Conservation (phyloP, 2,113 vertebrate species). For the Gallinago paraguaiae region DNA sequence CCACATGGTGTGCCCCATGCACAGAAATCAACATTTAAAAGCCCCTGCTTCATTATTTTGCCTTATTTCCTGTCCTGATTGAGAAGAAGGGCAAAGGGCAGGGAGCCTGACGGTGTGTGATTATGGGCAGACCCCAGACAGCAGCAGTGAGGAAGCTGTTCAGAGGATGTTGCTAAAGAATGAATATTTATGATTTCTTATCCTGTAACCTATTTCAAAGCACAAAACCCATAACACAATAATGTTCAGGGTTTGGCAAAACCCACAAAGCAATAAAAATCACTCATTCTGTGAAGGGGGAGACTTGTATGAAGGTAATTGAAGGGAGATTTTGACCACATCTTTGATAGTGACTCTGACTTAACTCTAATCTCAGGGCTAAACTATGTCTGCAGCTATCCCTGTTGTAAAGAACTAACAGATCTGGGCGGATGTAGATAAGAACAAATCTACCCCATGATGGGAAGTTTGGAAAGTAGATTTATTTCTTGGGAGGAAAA, state of each 20-base stretch:
- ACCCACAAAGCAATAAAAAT: slow-evolving; percentile 45
- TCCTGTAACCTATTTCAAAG: slow-evolving; percentile 41
- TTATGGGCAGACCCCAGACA: background rate
- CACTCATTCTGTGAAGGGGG: slow-evolving; percentile 1
- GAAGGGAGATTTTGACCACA: slow-evolving; percentile 9
- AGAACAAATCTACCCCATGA: background rate
- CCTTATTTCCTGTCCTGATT: background rate
- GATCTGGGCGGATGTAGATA: slow-evolving; percentile 21
- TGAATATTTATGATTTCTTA: slow-evolving; percentile 57
- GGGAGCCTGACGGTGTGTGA: background rate
- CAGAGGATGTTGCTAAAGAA: background rate
- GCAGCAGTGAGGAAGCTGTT: background rate
- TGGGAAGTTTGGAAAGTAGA: background rate
- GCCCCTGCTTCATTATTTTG: slow-evolving; percentile 21
- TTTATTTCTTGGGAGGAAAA: background rate
- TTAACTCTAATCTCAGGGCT: slow-evolving; percentile 36
- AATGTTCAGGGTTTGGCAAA: slow-evolving; percentile 20
- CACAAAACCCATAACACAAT: slow-evolving; percentile 2
- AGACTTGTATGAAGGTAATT: background rate
- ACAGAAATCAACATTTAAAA: slow-evolving; percentile 49
- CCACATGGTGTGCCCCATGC: background rate
- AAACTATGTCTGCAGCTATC: background rate
- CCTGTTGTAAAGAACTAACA: background rate
- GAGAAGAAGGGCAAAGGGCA: slow-evolving; percentile 20
- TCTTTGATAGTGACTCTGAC: slow-evolving; percentile 14